These are phyloP conservation scores for Neodiprion pinetum DNA, from an alignment of 1,140 invertebrate genomes.

Conservation along the genomic window DNA sequence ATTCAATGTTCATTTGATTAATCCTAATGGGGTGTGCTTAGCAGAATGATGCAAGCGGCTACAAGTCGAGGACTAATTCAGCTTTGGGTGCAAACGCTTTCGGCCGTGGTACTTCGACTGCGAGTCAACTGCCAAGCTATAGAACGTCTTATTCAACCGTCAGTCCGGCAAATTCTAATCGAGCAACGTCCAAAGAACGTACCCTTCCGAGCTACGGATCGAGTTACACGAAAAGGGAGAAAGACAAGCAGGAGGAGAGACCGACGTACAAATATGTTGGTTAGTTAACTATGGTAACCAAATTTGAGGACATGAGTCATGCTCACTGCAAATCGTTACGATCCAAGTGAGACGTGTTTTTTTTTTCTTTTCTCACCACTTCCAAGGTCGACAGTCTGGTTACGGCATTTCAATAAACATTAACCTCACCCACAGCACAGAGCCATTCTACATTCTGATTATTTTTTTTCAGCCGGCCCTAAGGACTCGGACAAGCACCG, in stretches of 20 bases:
- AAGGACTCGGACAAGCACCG: conserved; percentile 51
- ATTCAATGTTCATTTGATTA: conserved; percentile 22
- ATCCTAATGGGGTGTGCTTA: conserved; percentile 30
- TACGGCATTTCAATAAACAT: not conserved
- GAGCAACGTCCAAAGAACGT: conserved; percentile 44
- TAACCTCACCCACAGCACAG: not conserved
- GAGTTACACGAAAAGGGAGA: conserved; percentile 46
- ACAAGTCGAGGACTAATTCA: conserved; percentile 43
- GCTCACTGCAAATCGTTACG: too few relatives aligned
- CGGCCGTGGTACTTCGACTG: conserved; percentile 42
- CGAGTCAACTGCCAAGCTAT: conserved; percentile 47
- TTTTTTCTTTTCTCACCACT: not conserved
- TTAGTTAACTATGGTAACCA: conserved; percentile 30
- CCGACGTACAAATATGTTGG: conserved; percentile 48
- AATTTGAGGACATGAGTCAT: too few relatives aligned
- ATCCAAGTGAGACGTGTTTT: too few relatives aligned
- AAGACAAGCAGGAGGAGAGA: conserved; percentile 49
- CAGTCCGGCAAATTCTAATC: conserved; percentile 35
- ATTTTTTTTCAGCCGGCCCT: conserved; percentile 32
- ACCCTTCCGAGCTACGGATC: conserved; percentile 39
- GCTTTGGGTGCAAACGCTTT: conserved; percentile 32
- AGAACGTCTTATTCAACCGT: conserved; percentile 46
- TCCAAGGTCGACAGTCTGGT: not conserved
- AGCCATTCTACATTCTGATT: not conserved
- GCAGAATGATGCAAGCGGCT: conserved; percentile 49